phyloP scores from a whole-genome alignment of 2,888 invertebrate species.

The Microchrysa polita region DNA sequence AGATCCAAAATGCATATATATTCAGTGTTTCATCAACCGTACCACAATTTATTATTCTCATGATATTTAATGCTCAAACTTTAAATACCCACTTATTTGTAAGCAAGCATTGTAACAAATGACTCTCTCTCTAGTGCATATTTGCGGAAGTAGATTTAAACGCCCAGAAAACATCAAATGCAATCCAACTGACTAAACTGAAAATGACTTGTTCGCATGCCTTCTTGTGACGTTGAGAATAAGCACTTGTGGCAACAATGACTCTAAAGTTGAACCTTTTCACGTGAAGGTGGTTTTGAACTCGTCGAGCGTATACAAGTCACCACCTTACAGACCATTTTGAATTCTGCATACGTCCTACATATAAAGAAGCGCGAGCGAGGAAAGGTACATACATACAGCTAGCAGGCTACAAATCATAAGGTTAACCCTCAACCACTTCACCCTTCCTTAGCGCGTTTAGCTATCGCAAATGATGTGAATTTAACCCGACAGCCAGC shows the following conservation, averaged over 20 bases:
- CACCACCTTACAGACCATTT: neutral
- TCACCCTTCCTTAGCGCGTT: neutral
- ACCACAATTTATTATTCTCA: too few relatives aligned
- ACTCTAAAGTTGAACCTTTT: conserved; percentile 8
- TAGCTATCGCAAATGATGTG: neutral
- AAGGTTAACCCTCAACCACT: neutral
- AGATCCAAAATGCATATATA: too few relatives aligned
- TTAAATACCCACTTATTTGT: neutral
- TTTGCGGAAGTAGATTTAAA: conserved; percentile 7
- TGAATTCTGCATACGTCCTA: neutral
- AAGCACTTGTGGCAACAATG: conserved; percentile 1
- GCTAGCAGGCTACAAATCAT: neutral
- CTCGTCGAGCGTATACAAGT: neutral
- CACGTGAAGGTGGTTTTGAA: neutral
- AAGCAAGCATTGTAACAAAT: neutral
- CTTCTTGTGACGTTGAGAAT: neutral
- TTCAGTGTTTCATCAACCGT: too few relatives aligned
- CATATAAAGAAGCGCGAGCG: neutral
- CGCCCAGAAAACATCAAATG: conserved; percentile 3
- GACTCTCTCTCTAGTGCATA: conserved; percentile 9
- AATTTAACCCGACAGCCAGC: neutral
- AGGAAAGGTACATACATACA: neutral
- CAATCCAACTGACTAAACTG: conserved; percentile 4
- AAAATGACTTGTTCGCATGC: conserved; percentile 14
- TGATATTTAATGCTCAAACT: neutral